phyloP scores from a whole-genome alignment of 2,888 invertebrate species.

The Lissonota sp. region DNA sequence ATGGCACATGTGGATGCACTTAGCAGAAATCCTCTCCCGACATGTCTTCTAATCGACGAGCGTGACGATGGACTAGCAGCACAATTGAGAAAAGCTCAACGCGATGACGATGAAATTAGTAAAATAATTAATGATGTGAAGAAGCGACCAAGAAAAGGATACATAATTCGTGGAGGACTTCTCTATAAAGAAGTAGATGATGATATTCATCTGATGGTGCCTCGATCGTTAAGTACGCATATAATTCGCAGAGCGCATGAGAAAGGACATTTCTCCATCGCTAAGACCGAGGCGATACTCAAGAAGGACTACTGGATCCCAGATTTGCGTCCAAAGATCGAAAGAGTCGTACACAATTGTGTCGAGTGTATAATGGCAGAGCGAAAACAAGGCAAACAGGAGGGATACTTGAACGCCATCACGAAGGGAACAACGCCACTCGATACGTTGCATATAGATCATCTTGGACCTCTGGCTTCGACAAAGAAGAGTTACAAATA shows the following conservation, averaged over 20 bases:
- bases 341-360: slow-evolving; percentile 60
- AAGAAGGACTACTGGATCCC: slow-evolving; percentile 60
- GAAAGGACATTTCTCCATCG: slow-evolving; percentile 41
- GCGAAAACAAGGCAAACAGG: slow-evolving; percentile 73
- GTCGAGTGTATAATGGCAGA: slow-evolving; percentile 64
- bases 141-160: slow-evolving; percentile 10
- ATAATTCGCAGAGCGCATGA: slow-evolving; percentile 50
- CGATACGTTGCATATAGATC: slow-evolving; percentile 77
- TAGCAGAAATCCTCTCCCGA: slow-evolving; percentile 65
- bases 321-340: slow-evolving; percentile 49
- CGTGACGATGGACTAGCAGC: slow-evolving; percentile 48
- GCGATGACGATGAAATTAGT: slow-evolving; percentile 35
- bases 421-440: slow-evolving; percentile 75
- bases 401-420: slow-evolving; percentile 75
- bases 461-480: slow-evolving; percentile 75
- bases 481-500: slow-evolving; percentile 69
- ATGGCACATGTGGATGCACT: slow-evolving; percentile 69
- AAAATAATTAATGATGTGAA: slow-evolving; percentile 34
- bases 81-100: slow-evolving; percentile 47
- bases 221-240: slow-evolving; percentile 24
- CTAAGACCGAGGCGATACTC: slow-evolving; percentile 58
- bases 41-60: slow-evolving; percentile 39
- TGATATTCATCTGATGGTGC: slow-evolving; percentile 47
- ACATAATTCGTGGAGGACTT: slow-evolving; percentile 14
- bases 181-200: slow-evolving; percentile 45